phyloP scores from a whole-genome alignment of 2,797 vertebrate species.

The Malurus leucopterus region DNA sequence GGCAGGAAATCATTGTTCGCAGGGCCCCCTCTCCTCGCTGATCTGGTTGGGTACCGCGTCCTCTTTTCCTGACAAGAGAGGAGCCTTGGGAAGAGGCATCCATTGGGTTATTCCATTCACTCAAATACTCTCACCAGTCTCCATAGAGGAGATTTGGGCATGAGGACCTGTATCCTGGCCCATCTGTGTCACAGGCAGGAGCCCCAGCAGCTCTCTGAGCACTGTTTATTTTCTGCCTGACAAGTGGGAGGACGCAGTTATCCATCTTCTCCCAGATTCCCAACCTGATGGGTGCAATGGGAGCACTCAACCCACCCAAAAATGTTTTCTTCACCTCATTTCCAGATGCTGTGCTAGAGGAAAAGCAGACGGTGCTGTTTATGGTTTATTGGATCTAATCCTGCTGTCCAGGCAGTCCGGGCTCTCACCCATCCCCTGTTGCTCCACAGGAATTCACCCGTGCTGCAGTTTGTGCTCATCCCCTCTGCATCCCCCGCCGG shows the following conservation, averaged over 20 bases:
- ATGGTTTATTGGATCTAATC: neutral
- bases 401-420: neutral
- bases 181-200: neutral
- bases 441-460: rapidly evolving
- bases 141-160: neutral
- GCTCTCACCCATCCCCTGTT: neutral
- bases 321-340: neutral
- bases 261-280: neutral
- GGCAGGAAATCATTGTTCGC: neutral
- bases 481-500: neutral
- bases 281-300: neutral
- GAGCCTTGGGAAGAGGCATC: neutral
- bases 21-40: neutral
- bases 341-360: neutral
- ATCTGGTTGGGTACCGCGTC: neutral
- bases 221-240: neutral
- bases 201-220: neutral
- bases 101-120: neutral
- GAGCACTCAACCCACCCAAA: neutral
- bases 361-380: neutral
- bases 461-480: neutral
- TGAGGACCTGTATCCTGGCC: rapidly evolving
- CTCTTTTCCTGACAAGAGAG: neutral
- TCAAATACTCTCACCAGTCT: neutral
- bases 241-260: neutral